Base-by-base conservation (phyloP, 1,140 invertebrate species). In the Tetramorium simillimum region DNA sequence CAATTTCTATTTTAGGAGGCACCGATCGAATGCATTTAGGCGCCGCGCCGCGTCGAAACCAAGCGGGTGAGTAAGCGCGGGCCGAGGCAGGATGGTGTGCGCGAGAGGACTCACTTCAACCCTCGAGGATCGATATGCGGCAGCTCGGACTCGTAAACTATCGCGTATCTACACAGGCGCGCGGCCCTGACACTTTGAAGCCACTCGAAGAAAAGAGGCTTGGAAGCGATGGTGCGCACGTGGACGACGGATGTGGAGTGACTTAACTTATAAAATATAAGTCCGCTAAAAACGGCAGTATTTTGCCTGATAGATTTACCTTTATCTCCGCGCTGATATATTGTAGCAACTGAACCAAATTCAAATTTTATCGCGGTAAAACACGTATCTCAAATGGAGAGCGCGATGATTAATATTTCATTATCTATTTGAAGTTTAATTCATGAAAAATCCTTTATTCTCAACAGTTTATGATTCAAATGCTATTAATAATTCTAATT, bases 141-240 rank as follows among this genome's bases (percentile, higher is more conserved):
- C 53, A 73, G 67, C 80, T 82, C 69, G 80, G 80, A 84, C 80
- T 84, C 80, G 69, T 84, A 84, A 84, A 84, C 80, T 84, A 84
- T 84, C 40, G 53, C 80, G 69, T 84, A 84, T 84, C 69, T 51
- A 33, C 46, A 63, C 21, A 56, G 24, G 69, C 53, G 67, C 40
- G 80, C 69, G 80, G 53, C 67, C 14, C 80, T 43, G 80, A 37
- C 80, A 60, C 80, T 73, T 62, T 60, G 56, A 73, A 62, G 80
- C 40, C 70, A 46, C 80, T 84, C 69, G 69, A 49, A 84, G 80
- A 84, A 62, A 81, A 73, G 80, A 60, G 43, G 56, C 56, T 75
- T 75, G 53, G 9, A 43, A 46, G 18, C 49, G 53, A 73, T 51
- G 63, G 63, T 14, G 63, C n/a, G 33, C n/a, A 69, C 43, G 43